Evolutionary conservation across 2,797 vertebrate genomes (phyloP), one percentile per base, ranked within the genome.

Genomic region (Rhodeus uyekii): DNA sequence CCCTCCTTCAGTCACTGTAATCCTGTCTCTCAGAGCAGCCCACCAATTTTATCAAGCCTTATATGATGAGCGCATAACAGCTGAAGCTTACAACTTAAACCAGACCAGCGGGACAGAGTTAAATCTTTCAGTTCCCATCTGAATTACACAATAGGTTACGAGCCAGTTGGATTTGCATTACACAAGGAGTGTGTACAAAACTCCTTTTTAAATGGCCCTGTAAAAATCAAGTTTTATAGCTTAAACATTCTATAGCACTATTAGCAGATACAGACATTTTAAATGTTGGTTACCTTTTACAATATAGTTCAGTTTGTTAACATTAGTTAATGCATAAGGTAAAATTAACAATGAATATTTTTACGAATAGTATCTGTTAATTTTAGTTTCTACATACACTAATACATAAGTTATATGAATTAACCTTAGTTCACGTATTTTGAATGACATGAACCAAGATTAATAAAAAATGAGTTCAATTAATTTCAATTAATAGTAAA

Each of bases 11-110:
- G 48, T 84, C 32, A 32, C 73, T 82, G 61, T 81, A 81, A 83
- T 83, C 44, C 82, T 44, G 78, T 82, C 71, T 77, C 78, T 89
- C 83, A 82, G 50, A 82, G 76, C 78, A 89, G 76, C 83, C 81
- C 86, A 85, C 81, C 67, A 76, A 83, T 83, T 86, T 87, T 79
- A 87, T 85, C 82, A 80, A 85, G 80, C 83, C 81, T 80, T 84
- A 78, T 86, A 82, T 65, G 67, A 79, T 79, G 82, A 84, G 83
- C 61, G 53, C 80, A 74, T 84, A 88, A 88, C 87, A 88, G 88
- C 87, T 88, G 87, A 89, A 81, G 87, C 87, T 85, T 87, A 87
- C 76, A 85, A 86, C 73, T 85, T 85, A 85, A 88, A 87, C 83
- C 84, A 88, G 83, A 84, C 86, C 79, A 36, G 42, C 16, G 83